These are phyloP conservation scores for Electrophaes corylata DNA, from an alignment of 2,888 invertebrate species.

Conservation along the genomic window DNA sequence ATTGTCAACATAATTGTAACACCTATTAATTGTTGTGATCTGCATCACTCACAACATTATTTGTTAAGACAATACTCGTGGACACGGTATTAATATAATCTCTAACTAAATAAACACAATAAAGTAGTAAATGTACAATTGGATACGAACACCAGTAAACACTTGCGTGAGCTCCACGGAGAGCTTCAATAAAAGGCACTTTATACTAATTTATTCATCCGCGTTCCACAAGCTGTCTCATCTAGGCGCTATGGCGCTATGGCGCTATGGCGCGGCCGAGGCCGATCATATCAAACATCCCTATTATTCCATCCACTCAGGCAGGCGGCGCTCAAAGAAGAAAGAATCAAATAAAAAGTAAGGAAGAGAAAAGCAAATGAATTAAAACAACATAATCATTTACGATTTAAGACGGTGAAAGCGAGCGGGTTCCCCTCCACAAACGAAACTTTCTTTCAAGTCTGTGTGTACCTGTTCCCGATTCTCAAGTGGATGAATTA, in stretches of 20 bases:
- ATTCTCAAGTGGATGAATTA: slow-evolving; percentile 82
- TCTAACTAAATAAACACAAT: too few relatives aligned
- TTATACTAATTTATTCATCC: slow-evolving; percentile 58
- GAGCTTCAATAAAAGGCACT: slow-evolving; percentile 52
- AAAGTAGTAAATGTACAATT: too few relatives aligned
- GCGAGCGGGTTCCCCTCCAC: slow-evolving; percentile 74
- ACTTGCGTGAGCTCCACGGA: slow-evolving; percentile 41
- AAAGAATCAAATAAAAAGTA: slow-evolving; percentile 71
- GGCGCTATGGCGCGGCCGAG: slow-evolving; percentile 45
- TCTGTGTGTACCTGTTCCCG: slow-evolving; percentile 79
- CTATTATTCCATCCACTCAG: slow-evolving; percentile 70
- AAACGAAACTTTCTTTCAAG: slow-evolving; percentile 82
- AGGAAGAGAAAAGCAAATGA: slow-evolving; percentile 78
- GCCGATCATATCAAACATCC: slow-evolving; percentile 53
- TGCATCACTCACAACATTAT: too few relatives aligned
- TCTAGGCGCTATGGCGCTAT: slow-evolving; percentile 44
- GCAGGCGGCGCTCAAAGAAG: slow-evolving; percentile 77
- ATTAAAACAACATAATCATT: slow-evolving; percentile 84
- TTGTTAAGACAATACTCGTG: too few relatives aligned
- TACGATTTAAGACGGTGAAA: slow-evolving; percentile 76
- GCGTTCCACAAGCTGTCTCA: slow-evolving; percentile 48
- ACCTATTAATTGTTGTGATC: too few relatives aligned
- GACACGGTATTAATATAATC: too few relatives aligned
- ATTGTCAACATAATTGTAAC: too few relatives aligned
- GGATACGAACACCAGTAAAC: too few relatives aligned